Base-by-base conservation (phyloP, 2,113 vertebrate genomes). In the Lipophrys pholis region DNA sequence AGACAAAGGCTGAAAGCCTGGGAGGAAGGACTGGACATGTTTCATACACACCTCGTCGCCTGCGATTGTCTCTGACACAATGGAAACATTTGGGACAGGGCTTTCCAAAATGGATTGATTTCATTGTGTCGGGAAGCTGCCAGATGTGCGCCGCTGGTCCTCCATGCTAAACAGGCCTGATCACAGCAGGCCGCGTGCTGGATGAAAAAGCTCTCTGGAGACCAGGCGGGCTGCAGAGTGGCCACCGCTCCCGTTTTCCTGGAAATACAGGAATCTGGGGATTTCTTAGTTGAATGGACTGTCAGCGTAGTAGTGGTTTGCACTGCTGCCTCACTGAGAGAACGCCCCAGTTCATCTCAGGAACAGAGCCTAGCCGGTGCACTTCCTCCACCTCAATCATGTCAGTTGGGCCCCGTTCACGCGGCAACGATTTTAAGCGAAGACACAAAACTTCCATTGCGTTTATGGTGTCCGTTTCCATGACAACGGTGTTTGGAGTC, bases 101-200 rank as follows among this genome's bases (percentile, higher is more conserved):
- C 14, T 0, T 42, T 43, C 51, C 61, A 6, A 17, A 30, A 57
- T n/a, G 8, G 43, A 72, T 43, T 56, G 54, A 41, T 56, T 45
- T 60, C 43, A 60, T 49, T 59, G 14, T 17, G 12, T 56, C 15
- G 8, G 12, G 36, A 45, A 36, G 49, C 49, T 15, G 49, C n/a
- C 54, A 55, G 66, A 55, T 70, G 61, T 56, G 72, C 60, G 48
- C 16, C 42, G 66, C 67, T 54, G 41, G 36, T 64, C 6, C 6
- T 62, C 21, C 38, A 35, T 39, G 11, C 41, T 48, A 16, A 49
- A 60, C 2, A 15, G 46, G 15, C 5, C 7, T 2, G 3, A 53
- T 53, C 35, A 65, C 46, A 59, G 52, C 35, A 45, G 41, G 8
- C n/a, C 6, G 38, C 2, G 1, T 17, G 49, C 48, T 49, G 51